Evolutionary conservation across 2,888 invertebrate species (phyloP).

Genomic region (Caenorhabditis zanzibari): DNA sequence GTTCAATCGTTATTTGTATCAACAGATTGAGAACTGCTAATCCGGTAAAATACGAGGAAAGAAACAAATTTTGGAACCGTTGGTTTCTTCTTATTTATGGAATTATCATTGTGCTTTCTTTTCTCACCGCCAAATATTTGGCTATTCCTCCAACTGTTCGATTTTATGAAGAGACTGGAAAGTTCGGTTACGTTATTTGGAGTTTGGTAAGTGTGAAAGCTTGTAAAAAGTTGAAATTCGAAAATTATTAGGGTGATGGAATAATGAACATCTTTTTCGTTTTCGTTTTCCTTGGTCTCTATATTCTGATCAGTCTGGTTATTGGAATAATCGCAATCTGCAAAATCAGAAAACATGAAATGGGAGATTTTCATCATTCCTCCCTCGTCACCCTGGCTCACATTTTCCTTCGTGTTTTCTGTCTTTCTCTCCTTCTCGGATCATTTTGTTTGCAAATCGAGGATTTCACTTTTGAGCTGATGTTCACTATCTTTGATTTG

Average conservation of each 20-base stretch:
- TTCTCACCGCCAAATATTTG: slow-evolving; percentile 1
- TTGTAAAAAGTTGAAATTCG: too few relatives aligned
- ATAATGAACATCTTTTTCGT: slow-evolving; percentile 8
- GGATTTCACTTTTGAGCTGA: slow-evolving; percentile 6
- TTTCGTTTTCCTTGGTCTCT: slow-evolving; percentile 6
- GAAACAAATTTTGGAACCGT: slow-evolving; percentile 24
- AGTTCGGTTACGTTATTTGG: neutral
- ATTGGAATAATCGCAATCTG: slow-evolving; percentile 7
- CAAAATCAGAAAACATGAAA: slow-evolving; percentile 19
- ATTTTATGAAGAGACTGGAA: slow-evolving; percentile 3
- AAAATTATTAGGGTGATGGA: slow-evolving; percentile 18
- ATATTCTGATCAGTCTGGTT: slow-evolving; percentile 12
- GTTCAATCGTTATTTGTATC: slow-evolving; percentile 15
- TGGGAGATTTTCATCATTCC: slow-evolving; percentile 3
- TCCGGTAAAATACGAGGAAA: slow-evolving; percentile 12
- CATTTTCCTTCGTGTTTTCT: slow-evolving; percentile 22
- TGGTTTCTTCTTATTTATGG: slow-evolving; percentile 22
- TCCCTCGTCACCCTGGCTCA: slow-evolving; percentile 9
- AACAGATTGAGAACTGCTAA: slow-evolving; percentile 27
- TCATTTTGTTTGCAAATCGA: slow-evolving; percentile 24
- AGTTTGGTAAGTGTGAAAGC: neutral
- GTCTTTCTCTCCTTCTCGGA: neutral
- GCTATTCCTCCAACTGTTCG: neutral
- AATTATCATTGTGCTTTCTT: neutral
- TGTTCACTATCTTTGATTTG: slow-evolving; percentile 25